phyloP scores from a whole-genome alignment of 1,140 invertebrate genomes.

The Aphidius ervi region DNA sequence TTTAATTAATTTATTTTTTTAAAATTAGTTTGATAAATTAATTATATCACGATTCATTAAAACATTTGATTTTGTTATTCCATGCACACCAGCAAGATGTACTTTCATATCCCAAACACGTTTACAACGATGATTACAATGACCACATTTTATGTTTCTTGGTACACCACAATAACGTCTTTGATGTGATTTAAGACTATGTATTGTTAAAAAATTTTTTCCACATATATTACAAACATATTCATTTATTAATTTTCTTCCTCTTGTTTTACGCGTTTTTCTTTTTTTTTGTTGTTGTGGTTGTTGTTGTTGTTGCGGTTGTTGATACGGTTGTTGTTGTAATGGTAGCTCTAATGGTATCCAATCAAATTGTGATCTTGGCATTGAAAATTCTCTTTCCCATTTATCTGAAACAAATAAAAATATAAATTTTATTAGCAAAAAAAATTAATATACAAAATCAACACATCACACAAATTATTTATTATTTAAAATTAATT shows the following conservation, averaged over 20 bases:
- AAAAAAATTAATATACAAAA: too few relatives aligned
- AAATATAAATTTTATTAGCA: too few relatives aligned
- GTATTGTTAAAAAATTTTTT: constrained; percentile 52
- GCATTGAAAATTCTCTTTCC: background rate
- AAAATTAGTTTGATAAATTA: constrained; percentile 1
- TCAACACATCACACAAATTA: too few relatives aligned
- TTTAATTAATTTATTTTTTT: too few relatives aligned
- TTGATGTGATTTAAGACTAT: constrained; percentile 50
- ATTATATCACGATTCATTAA: constrained; percentile 22
- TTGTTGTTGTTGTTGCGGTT: too few relatives aligned
- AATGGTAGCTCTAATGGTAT: background rate
- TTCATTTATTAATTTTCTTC: background rate
- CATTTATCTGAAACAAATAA: background rate
- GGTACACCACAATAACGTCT: constrained; percentile 25
- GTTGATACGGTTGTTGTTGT: background rate
- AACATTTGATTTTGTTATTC: constrained; percentile 19
- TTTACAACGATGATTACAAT: constrained; percentile 24
- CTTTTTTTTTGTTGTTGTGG: background rate
- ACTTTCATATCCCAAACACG: constrained; percentile 28
- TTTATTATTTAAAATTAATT: too few relatives aligned
- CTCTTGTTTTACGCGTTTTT: background rate
- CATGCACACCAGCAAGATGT: constrained; percentile 21
- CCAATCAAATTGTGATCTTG: background rate
- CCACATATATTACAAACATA: constrained; percentile 38
- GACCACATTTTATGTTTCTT: constrained; percentile 20